These are phyloP conservation scores for Mus spretus DNA, from an alignment of 2,797 vertebrate species.

Conservation along the genomic window DNA sequence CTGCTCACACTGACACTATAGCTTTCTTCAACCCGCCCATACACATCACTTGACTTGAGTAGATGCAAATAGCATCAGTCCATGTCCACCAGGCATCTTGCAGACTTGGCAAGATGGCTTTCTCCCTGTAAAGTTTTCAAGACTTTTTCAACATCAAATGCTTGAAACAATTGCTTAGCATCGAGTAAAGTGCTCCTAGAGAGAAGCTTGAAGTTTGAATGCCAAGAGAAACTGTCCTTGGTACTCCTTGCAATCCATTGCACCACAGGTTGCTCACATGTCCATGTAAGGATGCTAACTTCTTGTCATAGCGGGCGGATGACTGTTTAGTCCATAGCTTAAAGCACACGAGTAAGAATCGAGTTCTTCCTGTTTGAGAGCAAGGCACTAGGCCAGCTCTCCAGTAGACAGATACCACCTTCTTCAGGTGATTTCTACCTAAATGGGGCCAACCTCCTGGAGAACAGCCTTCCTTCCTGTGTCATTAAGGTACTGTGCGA, in stretches of 20 bases:
- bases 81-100: neutral
- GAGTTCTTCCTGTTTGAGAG: neutral
- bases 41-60: neutral
- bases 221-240: neutral
- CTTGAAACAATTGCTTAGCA: neutral
- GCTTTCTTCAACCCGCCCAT: neutral
- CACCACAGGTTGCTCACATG: neutral
- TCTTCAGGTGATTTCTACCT: neutral
- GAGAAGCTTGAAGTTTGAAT: neutral
- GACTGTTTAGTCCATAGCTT: neutral
- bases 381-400: no score
- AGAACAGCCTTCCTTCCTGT: neutral
- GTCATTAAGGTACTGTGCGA: neutral
- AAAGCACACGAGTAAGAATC: neutral
- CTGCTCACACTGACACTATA: neutral
- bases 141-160: neutral
- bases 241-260: neutral
- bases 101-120: slow-evolving; percentile 35
- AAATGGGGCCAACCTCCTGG: neutral
- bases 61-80: neutral
- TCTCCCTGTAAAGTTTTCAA: neutral
- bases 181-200: neutral
- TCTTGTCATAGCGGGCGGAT: neutral
- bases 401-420: neutral
- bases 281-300: accelerated